These are phyloP conservation scores for Bombus polaris DNA, from an alignment of 1,140 invertebrate genomes.

Conservation along the genomic window DNA sequence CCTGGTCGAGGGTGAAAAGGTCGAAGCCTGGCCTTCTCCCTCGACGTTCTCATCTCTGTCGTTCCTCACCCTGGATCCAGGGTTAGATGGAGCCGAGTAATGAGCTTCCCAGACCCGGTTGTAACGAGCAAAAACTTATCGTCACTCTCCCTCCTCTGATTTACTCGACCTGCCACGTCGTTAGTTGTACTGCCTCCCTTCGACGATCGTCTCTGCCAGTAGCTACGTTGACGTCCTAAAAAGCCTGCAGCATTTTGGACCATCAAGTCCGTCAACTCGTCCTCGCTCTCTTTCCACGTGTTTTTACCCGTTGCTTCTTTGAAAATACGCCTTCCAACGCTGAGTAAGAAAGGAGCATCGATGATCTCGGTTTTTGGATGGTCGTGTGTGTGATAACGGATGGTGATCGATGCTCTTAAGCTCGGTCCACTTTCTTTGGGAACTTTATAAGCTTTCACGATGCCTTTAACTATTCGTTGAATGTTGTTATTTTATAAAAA, in stretches of 20 bases:
- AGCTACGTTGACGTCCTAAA: slow-evolving; percentile 41
- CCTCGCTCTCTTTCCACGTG: background rate
- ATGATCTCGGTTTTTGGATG: background rate
- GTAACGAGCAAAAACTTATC: slow-evolving; percentile 77
- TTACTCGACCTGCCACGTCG: slow-evolving; percentile 73
- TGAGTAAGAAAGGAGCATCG: background rate
- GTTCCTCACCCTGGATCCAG: slow-evolving; percentile 28
- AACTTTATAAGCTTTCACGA: background rate
- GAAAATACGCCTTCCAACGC: slow-evolving; percentile 42
- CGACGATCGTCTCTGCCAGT: background rate
- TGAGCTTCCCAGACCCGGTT: slow-evolving; percentile 73
- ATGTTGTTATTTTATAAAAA: too few relatives aligned
- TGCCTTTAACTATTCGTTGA: too few relatives aligned
- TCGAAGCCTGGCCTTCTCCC: slow-evolving; percentile 47
- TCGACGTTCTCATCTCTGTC: slow-evolving; percentile 11
- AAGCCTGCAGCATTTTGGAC: slow-evolving; percentile 46
- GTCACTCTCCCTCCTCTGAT: slow-evolving; percentile 73
- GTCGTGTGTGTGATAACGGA: background rate
- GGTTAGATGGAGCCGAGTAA: slow-evolving; percentile 65
- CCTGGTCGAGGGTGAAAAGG: slow-evolving; percentile 56
- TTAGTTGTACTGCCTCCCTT: slow-evolving; percentile 62
- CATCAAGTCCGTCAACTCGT: slow-evolving; percentile 49
- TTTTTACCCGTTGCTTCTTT: slow-evolving; percentile 19
- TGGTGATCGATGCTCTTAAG: slow-evolving; percentile 14
- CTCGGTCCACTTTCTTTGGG: background rate